Percentiles rank a stretch among this genome's conserved stretches.
Conservation (phyloP, 2,113 vertebrate genomes). For the Menura novaehollandiae region DNA sequence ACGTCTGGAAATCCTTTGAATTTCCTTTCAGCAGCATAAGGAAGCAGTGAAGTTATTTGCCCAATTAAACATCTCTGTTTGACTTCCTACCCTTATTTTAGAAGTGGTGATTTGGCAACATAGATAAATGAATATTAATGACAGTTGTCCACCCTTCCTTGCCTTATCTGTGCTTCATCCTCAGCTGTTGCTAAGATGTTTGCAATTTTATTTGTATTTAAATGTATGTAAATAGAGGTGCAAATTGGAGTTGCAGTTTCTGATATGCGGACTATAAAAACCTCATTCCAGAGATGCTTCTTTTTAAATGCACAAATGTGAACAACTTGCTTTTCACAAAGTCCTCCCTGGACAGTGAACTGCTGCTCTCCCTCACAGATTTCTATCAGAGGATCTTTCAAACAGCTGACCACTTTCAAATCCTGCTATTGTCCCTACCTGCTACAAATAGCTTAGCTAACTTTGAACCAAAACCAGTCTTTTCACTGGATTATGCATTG, state of each 20-base stretch:
- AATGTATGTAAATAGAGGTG: not conserved
- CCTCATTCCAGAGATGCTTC: not conserved
- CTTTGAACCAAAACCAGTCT: not conserved
- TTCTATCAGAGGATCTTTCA: not conserved
- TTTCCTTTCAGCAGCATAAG: not conserved
- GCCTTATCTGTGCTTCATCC: not conserved
- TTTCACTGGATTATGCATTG: constrained; percentile 54
- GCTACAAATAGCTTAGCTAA: constrained; percentile 6
- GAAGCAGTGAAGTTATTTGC: not conserved
- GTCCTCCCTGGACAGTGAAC: not conserved
- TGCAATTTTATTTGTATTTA: constrained; percentile 16
- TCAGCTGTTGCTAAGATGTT: not conserved
- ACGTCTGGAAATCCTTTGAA: constrained; percentile 4
- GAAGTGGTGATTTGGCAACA: not conserved
- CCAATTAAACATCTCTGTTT: not conserved
- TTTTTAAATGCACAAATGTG: not conserved
- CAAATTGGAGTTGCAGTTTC: not conserved
- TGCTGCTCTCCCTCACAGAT: not conserved
- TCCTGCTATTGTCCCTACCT: constrained; percentile 1
- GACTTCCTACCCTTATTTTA: not conserved
- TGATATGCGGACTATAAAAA: not conserved
- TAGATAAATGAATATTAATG: not conserved
- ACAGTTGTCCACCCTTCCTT: not conserved
- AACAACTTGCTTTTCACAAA: not conserved
- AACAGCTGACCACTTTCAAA: constrained; percentile 9